Conservation (phyloP, 2,113 vertebrate species). For the Aptenodytes forsteri region DNA sequence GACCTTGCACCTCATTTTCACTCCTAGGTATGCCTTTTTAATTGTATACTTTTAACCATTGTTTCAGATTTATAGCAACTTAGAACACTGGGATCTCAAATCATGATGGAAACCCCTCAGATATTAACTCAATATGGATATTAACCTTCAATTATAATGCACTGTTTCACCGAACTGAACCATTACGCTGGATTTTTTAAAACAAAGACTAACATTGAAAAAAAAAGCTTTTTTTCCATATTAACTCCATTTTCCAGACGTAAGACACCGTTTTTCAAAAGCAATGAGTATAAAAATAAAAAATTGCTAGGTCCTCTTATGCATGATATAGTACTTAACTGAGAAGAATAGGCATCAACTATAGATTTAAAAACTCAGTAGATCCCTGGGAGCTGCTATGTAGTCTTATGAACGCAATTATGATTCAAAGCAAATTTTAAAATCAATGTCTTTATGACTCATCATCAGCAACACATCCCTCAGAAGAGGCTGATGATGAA, state of each 20-base stretch:
- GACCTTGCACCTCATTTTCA: neutral
- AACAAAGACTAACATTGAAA: neutral
- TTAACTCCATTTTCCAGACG: neutral
- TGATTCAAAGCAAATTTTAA: constrained; percentile 72
- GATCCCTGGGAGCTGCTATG: constrained; percentile 60
- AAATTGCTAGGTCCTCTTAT: neutral
- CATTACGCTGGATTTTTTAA: neutral
- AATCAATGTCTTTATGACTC: constrained; percentile 74
- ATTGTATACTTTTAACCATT: neutral
- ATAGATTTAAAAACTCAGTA: constrained; percentile 61
- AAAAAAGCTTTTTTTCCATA: neutral
- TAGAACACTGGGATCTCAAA: neutral
- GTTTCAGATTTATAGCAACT: neutral
- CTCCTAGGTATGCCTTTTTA: neutral
- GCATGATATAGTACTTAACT: constrained; percentile 46
- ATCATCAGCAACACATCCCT: constrained; percentile 64
- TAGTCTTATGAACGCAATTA: constrained; percentile 69
- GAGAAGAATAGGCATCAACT: constrained; percentile 59
- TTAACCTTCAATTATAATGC: neutral
- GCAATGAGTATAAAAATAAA: neutral
- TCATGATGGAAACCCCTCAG: neutral
- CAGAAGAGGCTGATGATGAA: constrained; percentile 49
- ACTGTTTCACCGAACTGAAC: neutral
- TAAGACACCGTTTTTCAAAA: neutral
- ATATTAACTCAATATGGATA: neutral